Evolutionary conservation across 2,113 vertebrate species (phyloP).

Genomic region (Muntiacus reevesi): DNA sequence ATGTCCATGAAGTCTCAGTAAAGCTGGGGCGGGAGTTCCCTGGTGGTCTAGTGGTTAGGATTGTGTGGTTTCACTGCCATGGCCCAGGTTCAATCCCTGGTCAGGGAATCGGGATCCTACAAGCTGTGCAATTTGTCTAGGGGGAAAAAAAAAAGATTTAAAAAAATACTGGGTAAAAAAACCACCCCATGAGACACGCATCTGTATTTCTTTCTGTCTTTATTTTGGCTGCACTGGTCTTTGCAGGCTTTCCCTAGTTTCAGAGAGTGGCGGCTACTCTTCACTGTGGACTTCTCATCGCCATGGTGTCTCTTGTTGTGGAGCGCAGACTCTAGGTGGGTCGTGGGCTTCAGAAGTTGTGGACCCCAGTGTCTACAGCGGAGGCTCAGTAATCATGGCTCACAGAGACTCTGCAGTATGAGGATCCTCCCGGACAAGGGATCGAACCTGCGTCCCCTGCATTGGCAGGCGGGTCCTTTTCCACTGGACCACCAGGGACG

Average conservation of each 20-base stretch:
- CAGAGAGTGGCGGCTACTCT: background rate
- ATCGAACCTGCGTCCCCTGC: fast-evolving
- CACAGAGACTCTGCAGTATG: background rate
- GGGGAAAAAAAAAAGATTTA: background rate
- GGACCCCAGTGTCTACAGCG: background rate
- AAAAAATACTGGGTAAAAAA: background rate
- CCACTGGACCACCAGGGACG: background rate
- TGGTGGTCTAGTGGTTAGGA: background rate
- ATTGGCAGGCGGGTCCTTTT: background rate
- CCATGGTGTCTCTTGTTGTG: background rate
- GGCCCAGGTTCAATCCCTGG: background rate
- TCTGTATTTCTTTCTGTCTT: background rate
- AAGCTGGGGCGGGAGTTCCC: background rate
- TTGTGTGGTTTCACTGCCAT: background rate
- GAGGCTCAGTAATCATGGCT: background rate
- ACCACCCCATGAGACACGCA: background rate
- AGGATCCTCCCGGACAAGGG: fast-evolving
- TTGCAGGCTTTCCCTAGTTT: background rate
- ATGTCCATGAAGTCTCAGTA: background rate
- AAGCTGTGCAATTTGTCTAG: background rate
- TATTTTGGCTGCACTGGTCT: background rate
- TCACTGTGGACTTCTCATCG: background rate
- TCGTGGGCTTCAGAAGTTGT: background rate
- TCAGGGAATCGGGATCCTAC: background rate
- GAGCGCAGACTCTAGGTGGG: background rate